Percentiles rank a stretch among this genome's conserved stretches.
These are phyloP conservation scores for Ecliptopera silaceata DNA, from an alignment of 2,888 invertebrate species.

Conservation along the genomic window DNA sequence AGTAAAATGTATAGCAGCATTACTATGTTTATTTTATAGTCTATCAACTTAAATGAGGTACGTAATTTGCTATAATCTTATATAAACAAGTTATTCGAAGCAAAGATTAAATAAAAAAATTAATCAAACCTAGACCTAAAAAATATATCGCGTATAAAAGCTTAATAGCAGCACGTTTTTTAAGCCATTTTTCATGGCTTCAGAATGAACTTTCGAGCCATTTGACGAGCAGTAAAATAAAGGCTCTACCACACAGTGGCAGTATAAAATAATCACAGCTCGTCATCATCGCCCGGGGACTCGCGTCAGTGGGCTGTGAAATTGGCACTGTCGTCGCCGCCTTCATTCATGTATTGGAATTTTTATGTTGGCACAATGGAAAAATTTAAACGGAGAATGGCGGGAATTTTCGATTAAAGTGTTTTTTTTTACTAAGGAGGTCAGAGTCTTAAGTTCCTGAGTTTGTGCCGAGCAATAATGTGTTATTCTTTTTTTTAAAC, in stretches of 20 bases:
- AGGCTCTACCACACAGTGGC: constrained; percentile 9
- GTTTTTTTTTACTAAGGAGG: not conserved
- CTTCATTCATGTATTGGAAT: constrained; percentile 43
- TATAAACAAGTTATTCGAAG: too few species aligned
- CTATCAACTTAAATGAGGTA: too few species aligned
- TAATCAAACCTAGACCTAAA: too few species aligned
- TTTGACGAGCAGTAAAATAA: constrained; percentile 9
- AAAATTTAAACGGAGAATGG: constrained; percentile 27
- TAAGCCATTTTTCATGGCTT: not conserved
- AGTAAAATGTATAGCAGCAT: too few species aligned
- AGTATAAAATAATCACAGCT: constrained; percentile 41
- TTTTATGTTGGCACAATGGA: constrained; percentile 49
- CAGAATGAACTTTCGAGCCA: constrained; percentile 1
- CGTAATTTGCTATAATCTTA: too few species aligned
- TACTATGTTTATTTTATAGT: too few species aligned
- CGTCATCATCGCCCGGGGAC: constrained; percentile 50
- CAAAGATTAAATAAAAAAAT: too few species aligned
- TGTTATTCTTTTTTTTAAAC: too few species aligned
- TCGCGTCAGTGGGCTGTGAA: constrained; percentile 57
- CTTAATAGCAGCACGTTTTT: not conserved
- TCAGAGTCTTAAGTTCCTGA: not conserved
- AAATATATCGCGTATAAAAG: too few species aligned
- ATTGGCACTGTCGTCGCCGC: constrained; percentile 48
- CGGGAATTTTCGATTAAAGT: constrained; percentile 15
- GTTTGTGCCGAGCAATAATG: too few species aligned